Base-by-base conservation (phyloP, 2,888 invertebrate species). In the Pantelozetes paolii region DNA sequence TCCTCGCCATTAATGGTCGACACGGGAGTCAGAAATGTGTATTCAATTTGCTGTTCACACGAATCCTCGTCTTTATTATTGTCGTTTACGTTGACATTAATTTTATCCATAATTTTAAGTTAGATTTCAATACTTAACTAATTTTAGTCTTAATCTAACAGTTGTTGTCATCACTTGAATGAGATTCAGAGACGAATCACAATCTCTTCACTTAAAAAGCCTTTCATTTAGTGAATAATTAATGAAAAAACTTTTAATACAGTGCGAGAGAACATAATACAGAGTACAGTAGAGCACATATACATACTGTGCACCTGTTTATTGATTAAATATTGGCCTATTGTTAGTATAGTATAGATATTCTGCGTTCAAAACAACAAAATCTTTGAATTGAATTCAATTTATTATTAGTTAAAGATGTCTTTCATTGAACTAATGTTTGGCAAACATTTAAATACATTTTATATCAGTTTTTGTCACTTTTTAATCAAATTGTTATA, bases 241-340 rank as follows among this genome's bases (percentile, higher is more conserved):
- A 62, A 62, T 62, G 62, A 18, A 28, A 30, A 62, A 18, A 62
- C n/a, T 2, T 23, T 62, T 1, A 30, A 32, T 30, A 9, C 62
- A 62, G 28, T 62, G 2, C 30, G 30, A 32, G 30, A 62, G 8
- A 30, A 6, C 8, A 62, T 28, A 62, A 13, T 13, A 26, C 40
- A 9, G 40, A 23, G 26, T 18, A 15, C 6, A 23, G 5, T 23
- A 11, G 45, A 45, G 15, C 13, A 2, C 45, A n/a, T 13, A 40
- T 45, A 45, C 45, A 45, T 45, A 45, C 13, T n/a, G n/a, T n/a
- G 45, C 54, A 54, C 54, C 54, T 54, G 54, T 54, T 54, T 54
- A 54, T 54, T 54, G 54, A 54, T 54, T n/a, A 54, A 54, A 54
- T 54, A 54, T 54, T 54, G 54, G n/a, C 26, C n/a, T n/a, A n/a